phyloP scores from a whole-genome alignment of 2,113 vertebrate genomes.

The Steatornis caripensis region DNA sequence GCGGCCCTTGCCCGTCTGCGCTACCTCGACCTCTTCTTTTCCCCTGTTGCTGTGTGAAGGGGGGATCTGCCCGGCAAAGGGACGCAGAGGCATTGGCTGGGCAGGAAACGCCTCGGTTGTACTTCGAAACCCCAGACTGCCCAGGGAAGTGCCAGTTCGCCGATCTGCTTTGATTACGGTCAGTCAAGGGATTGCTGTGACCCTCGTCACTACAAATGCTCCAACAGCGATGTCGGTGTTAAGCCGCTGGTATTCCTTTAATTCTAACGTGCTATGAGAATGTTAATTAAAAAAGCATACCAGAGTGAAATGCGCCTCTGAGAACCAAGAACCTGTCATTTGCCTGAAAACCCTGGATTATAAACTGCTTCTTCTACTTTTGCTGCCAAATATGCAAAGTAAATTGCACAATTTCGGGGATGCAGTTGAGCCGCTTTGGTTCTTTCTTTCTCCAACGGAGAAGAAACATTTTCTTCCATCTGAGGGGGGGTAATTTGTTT shows the following conservation, averaged over 20 bases:
- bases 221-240: background rate
- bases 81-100: background rate
- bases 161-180: background rate
- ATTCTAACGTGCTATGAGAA: background rate
- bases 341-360: slow-evolving; percentile 39
- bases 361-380: slow-evolving; percentile 61
- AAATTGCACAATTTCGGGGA: slow-evolving; percentile 54
- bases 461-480: slow-evolving; percentile 30
- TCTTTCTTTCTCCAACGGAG: slow-evolving; percentile 47
- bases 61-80: background rate
- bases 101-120: background rate
- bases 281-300: slow-evolving; percentile 37
- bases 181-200: background rate
- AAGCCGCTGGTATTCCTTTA: background rate
- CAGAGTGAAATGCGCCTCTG: background rate
- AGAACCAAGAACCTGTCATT: slow-evolving; percentile 57
- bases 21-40: background rate
- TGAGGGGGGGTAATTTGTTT: slow-evolving; percentile 2
- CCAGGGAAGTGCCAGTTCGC: background rate
- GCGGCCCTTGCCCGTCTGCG: background rate
- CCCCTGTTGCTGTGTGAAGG: background rate
- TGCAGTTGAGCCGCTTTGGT: slow-evolving; percentile 18
- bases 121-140: background rate
- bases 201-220: background rate
- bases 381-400: slow-evolving; percentile 62